Evolutionary conservation across 2,888 invertebrate species (phyloP), one percentile per base, ranked within the genome.

Genomic region (Acheta domesticus): DNA sequence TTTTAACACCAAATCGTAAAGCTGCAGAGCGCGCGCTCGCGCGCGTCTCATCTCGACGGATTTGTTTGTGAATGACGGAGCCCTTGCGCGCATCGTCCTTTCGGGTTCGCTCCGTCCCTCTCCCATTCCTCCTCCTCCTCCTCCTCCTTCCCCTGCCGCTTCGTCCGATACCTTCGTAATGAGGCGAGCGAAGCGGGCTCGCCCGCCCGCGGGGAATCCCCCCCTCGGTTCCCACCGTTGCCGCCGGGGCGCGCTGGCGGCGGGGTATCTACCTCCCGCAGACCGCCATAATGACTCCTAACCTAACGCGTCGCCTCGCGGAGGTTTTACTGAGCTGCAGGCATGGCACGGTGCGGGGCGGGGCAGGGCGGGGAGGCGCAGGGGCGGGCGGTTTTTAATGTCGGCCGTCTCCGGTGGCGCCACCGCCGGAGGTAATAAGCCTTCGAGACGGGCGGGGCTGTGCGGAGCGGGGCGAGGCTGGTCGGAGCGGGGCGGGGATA

Each of bases 1-100:
- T 62, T 62, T 62, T 62, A 19, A 62, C 62, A n/a, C 62, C 62
- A n/a, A 62, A 62, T 62, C 62, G 62, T 62, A 62, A 62, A 62
- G 62, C n/a, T 62, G 36, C 36, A 8, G n/a, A n/a, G 36, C 36
- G 36, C 36, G 36, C 36, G 36, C 36, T 36, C 36, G 36, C n/a
- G 62, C 62, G 62, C 62, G 62, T n/a, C 62, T 62, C 62, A 62
- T 62, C 62, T 62, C n/a, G 14, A 14, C n/a, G 62, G 62, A 62
- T 62, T 62, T 62, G 62, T 62, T 62, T 62, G 62, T n/a, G 62
- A 62, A 62, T 62, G 62, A 62, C 62, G 62, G n/a, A 19, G 62
- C 62, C n/a, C 62, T 62, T 62, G 62, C n/a, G 62, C 62, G 16
- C n/a, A n/a, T 62, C 62, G 62, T 11, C 14, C 14, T 16, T n/a